phyloP scores from a whole-genome alignment of 2,797 vertebrate genomes.

The Loris lydekkerianus region DNA sequence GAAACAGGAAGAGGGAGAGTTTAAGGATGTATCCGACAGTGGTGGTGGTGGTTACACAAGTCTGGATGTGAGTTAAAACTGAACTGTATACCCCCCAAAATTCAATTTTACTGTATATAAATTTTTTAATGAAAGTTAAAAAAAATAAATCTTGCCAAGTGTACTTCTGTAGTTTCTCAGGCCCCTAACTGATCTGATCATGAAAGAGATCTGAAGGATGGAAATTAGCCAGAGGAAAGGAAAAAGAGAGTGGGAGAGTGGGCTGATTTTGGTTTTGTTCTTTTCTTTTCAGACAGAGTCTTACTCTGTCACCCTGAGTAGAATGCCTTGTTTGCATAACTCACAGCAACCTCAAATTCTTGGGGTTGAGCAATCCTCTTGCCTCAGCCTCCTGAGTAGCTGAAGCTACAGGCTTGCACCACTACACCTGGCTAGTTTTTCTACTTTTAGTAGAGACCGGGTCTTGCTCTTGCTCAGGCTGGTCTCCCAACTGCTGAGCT shows the following conservation, averaged over 20 bases:
- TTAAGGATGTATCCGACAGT: not conserved
- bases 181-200: not conserved
- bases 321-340: no score
- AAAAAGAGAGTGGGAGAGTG: not conserved
- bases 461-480: no score
- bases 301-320: no score
- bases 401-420: no score
- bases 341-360: no score
- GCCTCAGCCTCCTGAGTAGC: no score
- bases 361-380: no score
- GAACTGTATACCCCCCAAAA: not conserved
- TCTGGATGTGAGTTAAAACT: not conserved
- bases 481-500: no score
- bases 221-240: not conserved
- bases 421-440: no score
- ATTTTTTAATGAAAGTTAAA: not conserved
- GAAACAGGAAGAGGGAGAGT: not conserved
- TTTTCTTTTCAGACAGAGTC: no score
- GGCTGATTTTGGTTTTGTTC: no score
- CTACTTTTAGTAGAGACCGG: no score
- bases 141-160: constrained; percentile 10
- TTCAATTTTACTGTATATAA: not conserved
- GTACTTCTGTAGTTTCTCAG: not conserved
- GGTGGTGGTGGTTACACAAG: not conserved
- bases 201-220: not conserved